A percentile compares a stretch with the other conserved stretches of the same genome.
Conservation (phyloP, 2,888 invertebrate species). For the Drosophila cyrtoloma region DNA sequence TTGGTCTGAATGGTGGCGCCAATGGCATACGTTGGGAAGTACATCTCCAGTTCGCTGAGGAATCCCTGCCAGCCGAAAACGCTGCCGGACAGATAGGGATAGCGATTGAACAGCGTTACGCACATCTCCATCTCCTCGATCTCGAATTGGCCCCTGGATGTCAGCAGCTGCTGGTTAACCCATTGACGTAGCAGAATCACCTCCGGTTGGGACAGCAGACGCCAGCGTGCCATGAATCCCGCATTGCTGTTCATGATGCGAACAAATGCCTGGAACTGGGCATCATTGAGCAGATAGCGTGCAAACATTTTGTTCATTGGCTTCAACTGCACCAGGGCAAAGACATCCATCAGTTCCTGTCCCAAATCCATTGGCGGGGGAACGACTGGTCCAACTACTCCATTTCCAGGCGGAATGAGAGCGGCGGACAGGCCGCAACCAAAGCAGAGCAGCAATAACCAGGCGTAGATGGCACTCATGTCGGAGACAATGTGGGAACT, state of each 20-base stretch:
- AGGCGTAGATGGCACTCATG: constrained; percentile 47
- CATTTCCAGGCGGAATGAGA: neutral
- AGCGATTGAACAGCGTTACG: constrained; percentile 63
- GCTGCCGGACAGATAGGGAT: constrained; percentile 66
- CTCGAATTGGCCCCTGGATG: constrained; percentile 60
- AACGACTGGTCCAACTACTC: neutral
- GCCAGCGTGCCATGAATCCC: constrained; percentile 64
- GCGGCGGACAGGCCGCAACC: constrained; percentile 25
- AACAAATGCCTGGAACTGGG: constrained; percentile 81
- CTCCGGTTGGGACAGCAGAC: constrained; percentile 79
- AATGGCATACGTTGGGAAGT: constrained; percentile 74
- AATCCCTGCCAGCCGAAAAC: constrained; percentile 83
- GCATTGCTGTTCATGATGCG: constrained; percentile 75
- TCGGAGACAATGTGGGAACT: constrained; percentile 7
- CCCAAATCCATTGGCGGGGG: constrained; percentile 56
- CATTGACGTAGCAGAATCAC: constrained; percentile 70
- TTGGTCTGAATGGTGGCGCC: constrained; percentile 72
- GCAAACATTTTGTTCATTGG: constrained; percentile 63
- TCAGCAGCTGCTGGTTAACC: constrained; percentile 72
- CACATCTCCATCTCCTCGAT: constrained; percentile 67
- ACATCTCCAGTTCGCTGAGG: constrained; percentile 73
- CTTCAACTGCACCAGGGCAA: constrained; percentile 64
- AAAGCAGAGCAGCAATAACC: constrained; percentile 49
- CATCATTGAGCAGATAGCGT: constrained; percentile 80
- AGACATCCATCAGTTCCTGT: constrained; percentile 70